Conservation (phyloP, 2,797 vertebrate species). For the Morus bassanus region DNA sequence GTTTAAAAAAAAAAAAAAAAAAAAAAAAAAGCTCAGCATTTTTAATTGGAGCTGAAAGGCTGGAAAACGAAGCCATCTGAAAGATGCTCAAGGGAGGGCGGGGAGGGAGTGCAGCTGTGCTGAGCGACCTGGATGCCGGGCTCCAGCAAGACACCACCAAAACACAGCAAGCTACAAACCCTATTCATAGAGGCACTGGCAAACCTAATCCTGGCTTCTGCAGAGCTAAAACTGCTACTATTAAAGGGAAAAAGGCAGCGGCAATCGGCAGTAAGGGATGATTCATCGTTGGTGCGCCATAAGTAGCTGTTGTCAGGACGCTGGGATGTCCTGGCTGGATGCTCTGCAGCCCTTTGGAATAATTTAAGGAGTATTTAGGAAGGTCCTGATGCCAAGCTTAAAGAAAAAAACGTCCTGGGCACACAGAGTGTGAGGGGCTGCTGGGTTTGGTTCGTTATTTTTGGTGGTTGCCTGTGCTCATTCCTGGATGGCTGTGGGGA, state of each 20-base stretch:
- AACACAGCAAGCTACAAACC: background rate
- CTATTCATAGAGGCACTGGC: background rate
- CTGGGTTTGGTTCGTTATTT: background rate
- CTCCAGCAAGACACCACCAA: background rate
- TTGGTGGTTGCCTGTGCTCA: background rate
- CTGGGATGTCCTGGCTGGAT: background rate
- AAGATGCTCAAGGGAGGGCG: slow-evolving; percentile 14
- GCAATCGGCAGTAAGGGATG: background rate
- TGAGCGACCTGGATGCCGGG: background rate
- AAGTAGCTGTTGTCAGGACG: background rate
- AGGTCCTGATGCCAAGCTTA: background rate
- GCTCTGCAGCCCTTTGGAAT: background rate
- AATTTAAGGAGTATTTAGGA: background rate
- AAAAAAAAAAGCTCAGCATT: background rate
- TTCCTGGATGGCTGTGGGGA: background rate
- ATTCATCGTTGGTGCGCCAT: background rate
- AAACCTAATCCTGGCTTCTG: background rate
- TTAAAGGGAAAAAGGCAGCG: background rate
- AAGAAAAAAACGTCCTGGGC: background rate
- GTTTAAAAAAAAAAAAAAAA: background rate
- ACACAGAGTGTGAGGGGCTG: background rate
- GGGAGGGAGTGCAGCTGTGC: slow-evolving; percentile 8
- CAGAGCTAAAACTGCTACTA: background rate
- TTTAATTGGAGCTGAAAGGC: slow-evolving; percentile 55
- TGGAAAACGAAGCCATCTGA: slow-evolving; percentile 37